Evolutionary conservation across 37 sponge, comb jelly and placozoan species (phyloP), one percentile per base, ranked within the genome.

Genomic region (Aplysina aerophoba): DNA sequence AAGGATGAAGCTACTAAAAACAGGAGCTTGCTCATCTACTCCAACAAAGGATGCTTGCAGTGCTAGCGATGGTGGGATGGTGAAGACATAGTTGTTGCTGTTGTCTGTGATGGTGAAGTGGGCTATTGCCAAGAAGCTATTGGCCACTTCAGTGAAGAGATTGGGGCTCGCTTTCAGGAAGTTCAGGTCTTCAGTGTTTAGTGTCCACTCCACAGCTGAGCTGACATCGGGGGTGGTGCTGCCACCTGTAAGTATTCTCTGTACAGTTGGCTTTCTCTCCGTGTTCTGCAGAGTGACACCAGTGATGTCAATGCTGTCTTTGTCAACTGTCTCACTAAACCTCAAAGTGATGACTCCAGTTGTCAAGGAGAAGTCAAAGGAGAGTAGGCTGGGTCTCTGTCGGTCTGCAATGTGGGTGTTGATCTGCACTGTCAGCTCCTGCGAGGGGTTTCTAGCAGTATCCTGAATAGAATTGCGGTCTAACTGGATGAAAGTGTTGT

Each of bases 371-470:
- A 97, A 56, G 67, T 85, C 84, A 87, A 90, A 97, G 28, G 74
- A 36, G 60, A 84, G 35, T 61, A 97, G 61, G 34, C 28, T 27
- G 22, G 97, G 97, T 84, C 90, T 65, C 15, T 88, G 88, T 50
- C 37, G 83, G 50, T 97, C 97, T 55, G 27, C 19, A 33, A 74
- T 81, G 27, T 81, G 85, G 37, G 35, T 64, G 0, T 85, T 28
- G 25, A 75, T 40, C 21, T 41, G 78, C 34, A 79, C 90, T 40
- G 21, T 58, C 14, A 57, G 58, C 11, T 35, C 77, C 4, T 35
- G n/a, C 8, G 90, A 90, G 72, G 97, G 97, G 79, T 97, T 94
- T 28, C 88, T 83, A 41, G 95, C 95, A 71, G 85, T 55, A 73
- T 97, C 97, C 44, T 84, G 72, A 58, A 94, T 82, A 15, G 81